Percentiles rank a stretch among this genome's conserved stretches.
Evolutionary conservation across 2,113 vertebrate species (phyloP).

Genomic region (Alaudala cheleensis): DNA sequence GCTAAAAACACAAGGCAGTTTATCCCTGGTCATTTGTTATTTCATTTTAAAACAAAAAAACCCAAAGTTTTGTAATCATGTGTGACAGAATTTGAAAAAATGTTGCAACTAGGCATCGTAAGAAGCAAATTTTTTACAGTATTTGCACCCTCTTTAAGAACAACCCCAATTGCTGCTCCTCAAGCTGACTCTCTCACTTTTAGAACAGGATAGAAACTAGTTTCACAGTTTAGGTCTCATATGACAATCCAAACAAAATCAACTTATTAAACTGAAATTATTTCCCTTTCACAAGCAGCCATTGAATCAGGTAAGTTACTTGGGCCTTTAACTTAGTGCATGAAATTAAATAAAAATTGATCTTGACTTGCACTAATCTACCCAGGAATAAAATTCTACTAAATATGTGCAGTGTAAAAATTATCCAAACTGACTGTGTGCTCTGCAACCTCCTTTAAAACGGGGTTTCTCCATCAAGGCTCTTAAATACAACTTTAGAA

Average conservation of each 20-base stretch:
- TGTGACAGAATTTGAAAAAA: background rate
- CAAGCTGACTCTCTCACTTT: background rate
- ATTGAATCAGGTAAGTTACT: background rate
- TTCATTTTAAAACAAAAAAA: background rate
- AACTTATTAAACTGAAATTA: background rate
- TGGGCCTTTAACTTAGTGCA: background rate
- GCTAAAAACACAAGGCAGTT: background rate
- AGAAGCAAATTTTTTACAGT: background rate
- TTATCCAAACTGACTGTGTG: background rate
- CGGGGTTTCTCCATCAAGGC: background rate
- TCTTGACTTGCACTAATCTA: background rate
- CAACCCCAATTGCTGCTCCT: rapidly evolving
- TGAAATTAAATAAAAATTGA: background rate
- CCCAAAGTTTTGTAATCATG: background rate
- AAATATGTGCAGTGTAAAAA: background rate
- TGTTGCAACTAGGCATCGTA: background rate
- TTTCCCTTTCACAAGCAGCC: background rate
- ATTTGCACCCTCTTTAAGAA: background rate
- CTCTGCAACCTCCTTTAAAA: background rate
- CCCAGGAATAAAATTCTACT: background rate
- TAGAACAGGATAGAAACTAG: background rate
- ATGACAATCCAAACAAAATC: background rate
- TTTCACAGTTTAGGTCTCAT: background rate
- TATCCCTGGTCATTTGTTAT: background rate
- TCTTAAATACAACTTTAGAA: background rate